A percentile compares a stretch with the other conserved stretches of the same genome.
phyloP scores from a whole-genome alignment of 2,113 vertebrate genomes.

The Toxotes chatareus region DNA sequence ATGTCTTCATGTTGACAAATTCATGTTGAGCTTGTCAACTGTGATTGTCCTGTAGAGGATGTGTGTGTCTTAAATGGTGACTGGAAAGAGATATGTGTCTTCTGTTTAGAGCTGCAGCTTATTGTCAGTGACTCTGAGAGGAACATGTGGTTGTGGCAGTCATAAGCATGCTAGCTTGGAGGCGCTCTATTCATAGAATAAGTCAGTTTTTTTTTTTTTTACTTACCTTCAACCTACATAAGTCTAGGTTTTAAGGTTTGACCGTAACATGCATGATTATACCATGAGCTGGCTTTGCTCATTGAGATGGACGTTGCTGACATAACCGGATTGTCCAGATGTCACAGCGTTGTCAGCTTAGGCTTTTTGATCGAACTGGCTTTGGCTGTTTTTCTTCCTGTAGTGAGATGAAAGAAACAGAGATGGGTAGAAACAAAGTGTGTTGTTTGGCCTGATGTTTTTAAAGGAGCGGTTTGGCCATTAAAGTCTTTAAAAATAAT shows the following conservation, averaged over 20 bases:
- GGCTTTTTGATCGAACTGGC: neutral
- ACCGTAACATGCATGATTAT: neutral
- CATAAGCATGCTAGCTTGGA: neutral
- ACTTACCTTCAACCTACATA: neutral
- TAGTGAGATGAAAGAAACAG: too few relatives aligned
- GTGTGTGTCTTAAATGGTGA: neutral
- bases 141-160: constrained; percentile 17
- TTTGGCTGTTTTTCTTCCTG: constrained; percentile 1
- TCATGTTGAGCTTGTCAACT: neutral
- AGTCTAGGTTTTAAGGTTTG: neutral
- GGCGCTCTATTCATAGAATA: neutral
- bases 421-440: neutral
- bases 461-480: neutral
- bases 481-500: neutral
- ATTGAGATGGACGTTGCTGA: neutral
- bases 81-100: constrained; percentile 1
- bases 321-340: neutral
- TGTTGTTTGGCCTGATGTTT: neutral
- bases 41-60: neutral
- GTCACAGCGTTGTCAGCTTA: neutral
- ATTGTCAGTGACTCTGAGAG: neutral
- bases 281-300: neutral
- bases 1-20: neutral
- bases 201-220: neutral
- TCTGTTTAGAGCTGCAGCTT: neutral